phyloP scores from a whole-genome alignment of 1,140 invertebrate genomes.

The Zaprionus lachaisei region DNA sequence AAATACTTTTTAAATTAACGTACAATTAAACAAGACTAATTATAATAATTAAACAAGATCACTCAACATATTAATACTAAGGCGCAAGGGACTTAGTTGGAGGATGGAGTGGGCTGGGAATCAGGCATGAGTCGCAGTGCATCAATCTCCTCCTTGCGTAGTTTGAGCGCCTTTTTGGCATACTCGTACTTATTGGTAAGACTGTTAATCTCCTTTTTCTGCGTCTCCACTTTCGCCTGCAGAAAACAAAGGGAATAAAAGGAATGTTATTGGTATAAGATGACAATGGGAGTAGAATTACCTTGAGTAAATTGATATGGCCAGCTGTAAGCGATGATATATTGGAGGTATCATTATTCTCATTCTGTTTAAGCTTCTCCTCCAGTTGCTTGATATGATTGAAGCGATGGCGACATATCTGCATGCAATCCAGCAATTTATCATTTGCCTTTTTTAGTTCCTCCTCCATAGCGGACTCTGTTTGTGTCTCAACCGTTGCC shows the following conservation, averaged over 20 bases:
- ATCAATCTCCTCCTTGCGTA: conserved; percentile 58
- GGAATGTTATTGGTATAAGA: background rate
- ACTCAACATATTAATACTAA: conserved; percentile 33
- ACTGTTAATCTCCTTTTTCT: conserved; percentile 41
- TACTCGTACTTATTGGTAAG: conserved; percentile 59
- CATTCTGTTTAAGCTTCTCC: conserved; percentile 45
- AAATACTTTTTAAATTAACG: conserved; percentile 16
- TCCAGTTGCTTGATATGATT: conserved; percentile 53
- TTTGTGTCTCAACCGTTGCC: conserved; percentile 45
- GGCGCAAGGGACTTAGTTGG: conserved; percentile 39
- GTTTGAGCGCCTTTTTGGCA: conserved; percentile 48
- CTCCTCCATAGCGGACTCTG: conserved; percentile 53
- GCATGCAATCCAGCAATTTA: conserved; percentile 49
- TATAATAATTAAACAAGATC: conserved; percentile 20
- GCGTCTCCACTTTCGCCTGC: conserved; percentile 52
- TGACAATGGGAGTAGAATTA: background rate
- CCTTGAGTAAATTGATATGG: conserved; percentile 57
- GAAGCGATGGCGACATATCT: conserved; percentile 54
- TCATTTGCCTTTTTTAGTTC: conserved; percentile 25
- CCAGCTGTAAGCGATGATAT: conserved; percentile 50
- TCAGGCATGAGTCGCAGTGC: conserved; percentile 29
- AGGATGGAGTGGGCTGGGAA: conserved; percentile 15
- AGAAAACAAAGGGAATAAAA: background rate
- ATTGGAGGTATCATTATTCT: conserved; percentile 57
- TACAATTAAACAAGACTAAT: conserved; percentile 11